Conservation (phyloP, 30 jellyfish, hydroid and myxozoan genomes). For the Euphysa ruthae region DNA sequence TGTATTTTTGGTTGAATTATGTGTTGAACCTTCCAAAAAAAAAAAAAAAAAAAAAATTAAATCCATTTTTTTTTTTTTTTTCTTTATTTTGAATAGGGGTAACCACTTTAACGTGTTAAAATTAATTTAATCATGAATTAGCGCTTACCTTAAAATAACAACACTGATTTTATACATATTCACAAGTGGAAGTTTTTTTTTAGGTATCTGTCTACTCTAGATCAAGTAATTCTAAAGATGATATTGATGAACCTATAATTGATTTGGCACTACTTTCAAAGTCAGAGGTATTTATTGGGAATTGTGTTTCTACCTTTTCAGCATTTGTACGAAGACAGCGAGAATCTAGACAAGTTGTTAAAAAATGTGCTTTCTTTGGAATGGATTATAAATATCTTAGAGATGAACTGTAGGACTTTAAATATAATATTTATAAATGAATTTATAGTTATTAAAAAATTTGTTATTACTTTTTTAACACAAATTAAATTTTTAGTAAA, state of each 20-base stretch:
- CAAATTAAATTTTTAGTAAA: no score
- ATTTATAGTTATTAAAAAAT: background rate
- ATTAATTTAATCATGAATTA: no score
- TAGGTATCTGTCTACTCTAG: background rate
- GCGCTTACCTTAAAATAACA: no score
- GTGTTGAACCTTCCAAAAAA: no score
- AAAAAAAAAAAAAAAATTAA: no score
- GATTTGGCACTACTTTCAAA: constrained; percentile 82
- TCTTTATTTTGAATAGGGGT: no score
- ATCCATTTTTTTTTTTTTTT: no score
- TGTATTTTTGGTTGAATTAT: no score
- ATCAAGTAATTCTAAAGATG: constrained; percentile 21
- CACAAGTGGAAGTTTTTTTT: background rate
- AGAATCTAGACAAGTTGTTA: constrained; percentile 18
- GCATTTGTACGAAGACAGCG: constrained; percentile 89
- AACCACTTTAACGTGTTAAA: no score
- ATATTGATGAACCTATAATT: constrained; percentile 65
- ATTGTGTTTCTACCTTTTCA: constrained; percentile 83
- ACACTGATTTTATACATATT: no score
- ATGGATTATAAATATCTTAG: background rate
- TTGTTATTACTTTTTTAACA: no score
- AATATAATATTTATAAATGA: background rate
- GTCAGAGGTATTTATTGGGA: constrained; percentile 78
- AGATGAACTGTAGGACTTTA: background rate
- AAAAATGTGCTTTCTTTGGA: background rate